Evolutionary conservation across 2,113 vertebrate species (phyloP).

Genomic region (Rissa tridactyla): DNA sequence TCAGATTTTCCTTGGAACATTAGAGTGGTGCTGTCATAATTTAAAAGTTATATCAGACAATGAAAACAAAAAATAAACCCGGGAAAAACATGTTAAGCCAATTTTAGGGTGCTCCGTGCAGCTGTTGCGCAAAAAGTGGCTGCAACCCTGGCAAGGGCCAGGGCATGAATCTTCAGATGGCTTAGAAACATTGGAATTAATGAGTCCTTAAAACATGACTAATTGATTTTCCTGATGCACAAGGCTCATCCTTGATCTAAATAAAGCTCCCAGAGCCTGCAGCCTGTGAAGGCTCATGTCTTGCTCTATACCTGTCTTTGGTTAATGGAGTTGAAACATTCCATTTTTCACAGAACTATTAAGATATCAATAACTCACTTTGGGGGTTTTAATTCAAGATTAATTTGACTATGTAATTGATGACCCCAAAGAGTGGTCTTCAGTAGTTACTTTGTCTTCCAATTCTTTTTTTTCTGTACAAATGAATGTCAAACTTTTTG

Average conservation of each 20-base stretch:
- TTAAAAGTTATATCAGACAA: slow-evolving; percentile 4
- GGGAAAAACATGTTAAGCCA: not conserved
- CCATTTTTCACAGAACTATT: not conserved
- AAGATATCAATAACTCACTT: slow-evolving; percentile 1
- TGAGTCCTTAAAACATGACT: not conserved
- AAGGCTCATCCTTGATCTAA: not conserved
- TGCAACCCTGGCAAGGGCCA: not conserved
- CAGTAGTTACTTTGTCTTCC: not conserved
- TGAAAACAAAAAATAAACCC: slow-evolving; percentile 4
- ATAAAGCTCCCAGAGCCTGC: not conserved
- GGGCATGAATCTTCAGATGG: not conserved
- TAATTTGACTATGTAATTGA: not conserved
- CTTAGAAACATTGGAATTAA: not conserved
- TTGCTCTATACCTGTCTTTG: not conserved
- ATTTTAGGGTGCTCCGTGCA: not conserved
- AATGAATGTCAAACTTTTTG: not conserved
- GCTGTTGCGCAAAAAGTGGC: not conserved
- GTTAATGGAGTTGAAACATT: not conserved
- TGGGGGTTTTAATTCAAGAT: not conserved
- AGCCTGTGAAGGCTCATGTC: not conserved
- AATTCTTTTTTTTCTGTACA: not conserved
- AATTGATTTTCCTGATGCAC: not conserved
- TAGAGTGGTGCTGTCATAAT: not conserved
- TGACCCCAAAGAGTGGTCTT: not conserved
- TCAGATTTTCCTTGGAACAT: slow-evolving; percentile 17